Conservation (phyloP, 2,888 invertebrate genomes). For the Drosophila buzzatii region DNA sequence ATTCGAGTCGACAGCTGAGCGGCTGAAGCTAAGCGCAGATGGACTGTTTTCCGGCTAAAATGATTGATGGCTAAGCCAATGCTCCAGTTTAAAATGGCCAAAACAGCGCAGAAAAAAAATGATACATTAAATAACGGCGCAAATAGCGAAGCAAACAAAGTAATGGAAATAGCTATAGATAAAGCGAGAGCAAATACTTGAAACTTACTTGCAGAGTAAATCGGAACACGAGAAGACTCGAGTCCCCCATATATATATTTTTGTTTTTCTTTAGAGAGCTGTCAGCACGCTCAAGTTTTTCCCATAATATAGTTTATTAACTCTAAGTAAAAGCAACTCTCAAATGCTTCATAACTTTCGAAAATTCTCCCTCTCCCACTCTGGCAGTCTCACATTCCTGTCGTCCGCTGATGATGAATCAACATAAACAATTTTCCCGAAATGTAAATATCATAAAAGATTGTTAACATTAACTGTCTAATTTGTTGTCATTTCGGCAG, state of each 20-base stretch:
- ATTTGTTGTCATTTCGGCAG: constrained; percentile 74
- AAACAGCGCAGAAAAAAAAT: constrained; percentile 26
- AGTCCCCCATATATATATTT: not conserved
- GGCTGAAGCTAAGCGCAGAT: constrained; percentile 40
- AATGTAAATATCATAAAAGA: constrained; percentile 78
- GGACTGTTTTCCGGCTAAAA: constrained; percentile 54
- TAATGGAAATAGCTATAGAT: constrained; percentile 10
- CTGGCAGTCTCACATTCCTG: not conserved
- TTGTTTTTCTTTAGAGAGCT: not conserved
- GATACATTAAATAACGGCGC: constrained; percentile 55
- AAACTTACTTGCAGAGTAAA: not conserved
- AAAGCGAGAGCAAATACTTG: constrained; percentile 12
- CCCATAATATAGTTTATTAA: constrained; percentile 1
- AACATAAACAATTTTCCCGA: constrained; percentile 62
- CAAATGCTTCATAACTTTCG: constrained; percentile 27
- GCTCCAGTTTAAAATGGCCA: constrained; percentile 71
- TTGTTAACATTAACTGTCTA: constrained; percentile 79
- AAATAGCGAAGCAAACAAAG: constrained; percentile 55
- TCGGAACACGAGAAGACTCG: not conserved
- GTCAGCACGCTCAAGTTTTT: not conserved
- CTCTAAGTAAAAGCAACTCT: constrained; percentile 4
- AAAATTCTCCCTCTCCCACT: constrained; percentile 1
- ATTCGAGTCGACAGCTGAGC: constrained; percentile 71
- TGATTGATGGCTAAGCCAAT: constrained; percentile 69
- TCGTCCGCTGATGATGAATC: constrained; percentile 43